Evolutionary conservation across 2,797 vertebrate genomes (phyloP).

Genomic region (Anas bernieri): DNA sequence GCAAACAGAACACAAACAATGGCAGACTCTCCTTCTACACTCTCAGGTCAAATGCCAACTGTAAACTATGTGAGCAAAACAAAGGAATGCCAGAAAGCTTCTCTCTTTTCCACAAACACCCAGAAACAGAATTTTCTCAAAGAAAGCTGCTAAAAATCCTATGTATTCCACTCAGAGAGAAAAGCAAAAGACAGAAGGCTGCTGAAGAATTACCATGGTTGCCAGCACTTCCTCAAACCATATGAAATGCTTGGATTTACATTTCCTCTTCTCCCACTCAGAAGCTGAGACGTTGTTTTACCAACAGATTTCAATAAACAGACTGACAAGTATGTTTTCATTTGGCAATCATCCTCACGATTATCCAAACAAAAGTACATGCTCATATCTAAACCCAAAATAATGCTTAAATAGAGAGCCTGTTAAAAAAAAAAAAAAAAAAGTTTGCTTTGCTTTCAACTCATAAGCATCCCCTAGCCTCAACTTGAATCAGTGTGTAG

Average conservation of each 20-base stretch:
- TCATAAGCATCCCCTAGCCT: background rate
- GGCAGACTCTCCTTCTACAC: conserved; percentile 16
- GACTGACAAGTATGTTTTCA: background rate
- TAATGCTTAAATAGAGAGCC: background rate
- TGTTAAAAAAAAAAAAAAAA: background rate
- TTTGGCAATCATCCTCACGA: conserved; percentile 9
- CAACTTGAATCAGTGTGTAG: background rate
- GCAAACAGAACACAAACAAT: conserved; percentile 25
- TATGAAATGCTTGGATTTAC: conserved; percentile 12
- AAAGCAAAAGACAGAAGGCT: conserved; percentile 27
- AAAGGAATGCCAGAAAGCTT: conserved; percentile 52
- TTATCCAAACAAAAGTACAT: conserved; percentile 1
- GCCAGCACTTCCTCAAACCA: background rate
- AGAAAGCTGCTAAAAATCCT: conserved; percentile 41
- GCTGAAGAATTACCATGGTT: conserved; percentile 30
- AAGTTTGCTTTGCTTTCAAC: background rate
- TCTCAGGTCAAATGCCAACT: conserved; percentile 66
- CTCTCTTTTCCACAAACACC: background rate
- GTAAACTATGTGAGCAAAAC: conserved; percentile 56
- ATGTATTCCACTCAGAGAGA: background rate
- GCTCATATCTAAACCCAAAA: conserved; percentile 28
- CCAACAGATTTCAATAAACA: conserved; percentile 15
- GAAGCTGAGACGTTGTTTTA: background rate
- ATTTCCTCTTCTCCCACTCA: background rate
- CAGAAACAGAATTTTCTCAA: conserved; percentile 32